Base-by-base conservation (phyloP, 1,140 invertebrate species). In the Drosophila persimilis region DNA sequence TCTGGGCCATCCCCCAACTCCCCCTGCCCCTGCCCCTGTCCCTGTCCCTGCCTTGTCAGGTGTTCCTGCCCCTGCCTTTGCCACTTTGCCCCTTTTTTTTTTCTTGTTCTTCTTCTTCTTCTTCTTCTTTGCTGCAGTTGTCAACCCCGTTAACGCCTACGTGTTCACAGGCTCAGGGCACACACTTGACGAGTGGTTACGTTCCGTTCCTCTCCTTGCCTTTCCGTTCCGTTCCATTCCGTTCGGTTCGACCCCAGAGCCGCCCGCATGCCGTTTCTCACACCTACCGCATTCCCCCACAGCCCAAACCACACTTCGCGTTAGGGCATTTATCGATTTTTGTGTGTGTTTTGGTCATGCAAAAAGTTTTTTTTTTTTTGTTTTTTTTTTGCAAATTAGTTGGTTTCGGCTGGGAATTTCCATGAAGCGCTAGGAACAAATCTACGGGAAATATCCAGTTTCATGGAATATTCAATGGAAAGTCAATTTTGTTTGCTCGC, bases 81-180 rank as follows among this genome's bases (percentile, higher is more conserved):
- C 50, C 24, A 26, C 24, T 26, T 26, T 26, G 24, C 24, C 24
- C 24, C 24, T 26, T 26, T 26, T 20, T 20, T 26, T 26, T 0
- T 17, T 17, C 0, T 17, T 17, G 0, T 26, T 26, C 29, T 24
- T 29, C n/a, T n/a, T n/a, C n/a, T n/a, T 26, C 17, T 17, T 17
- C 0, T 17, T 17, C 17, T 26, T 26, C 29, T 24, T 29, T 51
- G 35, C 11, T 64, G 48, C 51, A 56, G 66, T 58, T 63, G 63
- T 69, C 65, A 67, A 69, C 63, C 65, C 64, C 64, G 64, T 67
- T 66, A 62, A 67, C 71, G 67, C 70, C 71, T 74, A 75, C 72
- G 70, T 74, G 72, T 73, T 74, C 24, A 26, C 11, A 64, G 8
- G 31, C 31, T 9, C 29, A 31, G 29, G 31, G 31, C 35, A 39